Conservation (phyloP, 2,888 invertebrate species). For the Belgica antarctica region DNA sequence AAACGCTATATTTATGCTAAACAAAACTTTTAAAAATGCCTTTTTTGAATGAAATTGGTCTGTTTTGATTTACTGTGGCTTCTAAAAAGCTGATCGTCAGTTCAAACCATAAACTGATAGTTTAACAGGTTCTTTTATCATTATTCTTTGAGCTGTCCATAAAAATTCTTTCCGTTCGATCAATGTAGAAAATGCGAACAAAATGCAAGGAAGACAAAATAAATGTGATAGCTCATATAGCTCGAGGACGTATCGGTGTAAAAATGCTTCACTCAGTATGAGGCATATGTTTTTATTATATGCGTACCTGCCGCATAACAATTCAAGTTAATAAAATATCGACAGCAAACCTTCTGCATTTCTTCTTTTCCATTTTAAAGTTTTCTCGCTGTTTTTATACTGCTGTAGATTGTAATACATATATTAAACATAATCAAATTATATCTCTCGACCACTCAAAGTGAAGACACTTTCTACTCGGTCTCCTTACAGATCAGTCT, state of each 20-base stretch:
- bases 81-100: too few relatives aligned
- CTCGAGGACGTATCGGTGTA: constrained; percentile 39
- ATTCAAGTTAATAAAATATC: constrained; percentile 39
- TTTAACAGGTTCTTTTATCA: background rate
- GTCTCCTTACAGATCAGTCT: too few relatives aligned
- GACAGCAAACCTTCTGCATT: background rate
- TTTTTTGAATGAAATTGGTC: too few relatives aligned
- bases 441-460: constrained; percentile 32
- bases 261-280: background rate
- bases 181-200: too few relatives aligned
- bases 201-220: constrained; percentile 11
- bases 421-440: constrained; percentile 35
- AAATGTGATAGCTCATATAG: constrained; percentile 28
- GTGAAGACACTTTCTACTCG: background rate
- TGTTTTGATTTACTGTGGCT: too few relatives aligned
- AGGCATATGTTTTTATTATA: constrained; percentile 25
- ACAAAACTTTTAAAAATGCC: too few relatives aligned
- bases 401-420: constrained; percentile 27
- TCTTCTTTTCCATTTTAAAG: too few relatives aligned
- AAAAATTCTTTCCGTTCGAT: background rate
- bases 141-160: background rate
- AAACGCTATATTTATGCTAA: too few relatives aligned
- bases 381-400: background rate
- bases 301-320: background rate
- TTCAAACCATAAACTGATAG: too few relatives aligned